Base-by-base conservation (phyloP, 2,888 invertebrate genomes). In the Abrostola tripartita region DNA sequence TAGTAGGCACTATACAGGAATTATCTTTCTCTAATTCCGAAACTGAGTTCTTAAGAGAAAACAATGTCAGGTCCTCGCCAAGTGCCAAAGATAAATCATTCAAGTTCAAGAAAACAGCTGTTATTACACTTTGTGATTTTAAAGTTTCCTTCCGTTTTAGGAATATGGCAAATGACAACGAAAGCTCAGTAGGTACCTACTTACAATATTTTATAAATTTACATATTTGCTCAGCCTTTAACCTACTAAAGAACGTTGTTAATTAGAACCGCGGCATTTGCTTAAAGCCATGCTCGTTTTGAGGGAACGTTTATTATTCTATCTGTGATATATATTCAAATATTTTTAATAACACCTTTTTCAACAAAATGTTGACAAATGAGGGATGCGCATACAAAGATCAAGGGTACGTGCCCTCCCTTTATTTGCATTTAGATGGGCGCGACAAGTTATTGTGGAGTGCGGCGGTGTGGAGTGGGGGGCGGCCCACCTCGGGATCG, bases 341-440 rank as follows among this genome's bases (percentile, higher is more conserved):
- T 78, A 74, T 79, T 74, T 76, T 79, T 76, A 81, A 79, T 78
- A 79, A 62, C 70, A 74, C 79, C 72, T 80, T 76, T 80, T 81
- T 82, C 80, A 81, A 85, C 82, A 81, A 85, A 84, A 87, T 86
- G 85, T 85, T 87, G 86, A 91, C 91, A 92, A 92, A 93, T 92
- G 91, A 91, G 91, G 90, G 90, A 89, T 85, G 85, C 84, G 85
- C 82, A 85, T 77, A 88, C 87, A 84, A 88, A 89, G 90, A 90
- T 90, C 89, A 88, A 87, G 92, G 89, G 89, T 63, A 69, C 47
- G 85, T 75, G 81, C 83, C 81, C 84, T 84, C 83, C 81, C 83
- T 85, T 82, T 90, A 93, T 93, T 93, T 92, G 90, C 93, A 92
- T 93, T 89, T 92, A 91, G 89, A 92, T 91, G 86, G 88, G 86